Percentiles rank a stretch among this genome's conserved stretches.
phyloP scores from a whole-genome alignment of 2,888 invertebrate species.

The Autographa gamma region DNA sequence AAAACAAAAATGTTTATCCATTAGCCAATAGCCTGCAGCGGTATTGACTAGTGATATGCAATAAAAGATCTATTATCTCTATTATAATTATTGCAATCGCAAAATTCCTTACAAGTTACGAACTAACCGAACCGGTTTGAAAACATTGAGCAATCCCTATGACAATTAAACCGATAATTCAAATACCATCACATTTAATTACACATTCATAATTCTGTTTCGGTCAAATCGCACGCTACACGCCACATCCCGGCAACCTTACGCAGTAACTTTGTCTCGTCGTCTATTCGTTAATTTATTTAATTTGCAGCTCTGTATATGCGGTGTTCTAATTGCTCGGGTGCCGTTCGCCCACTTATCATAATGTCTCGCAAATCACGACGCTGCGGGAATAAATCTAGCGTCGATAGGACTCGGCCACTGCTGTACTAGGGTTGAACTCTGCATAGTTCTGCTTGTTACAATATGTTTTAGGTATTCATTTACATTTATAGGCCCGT shows the following conservation, averaged over 20 bases:
- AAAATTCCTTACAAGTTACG: neutral
- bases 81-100: slow-evolving; percentile 4
- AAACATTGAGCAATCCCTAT: neutral
- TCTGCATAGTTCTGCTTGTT: slow-evolving; percentile 6
- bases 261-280: slow-evolving; percentile 67
- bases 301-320: slow-evolving; percentile 75
- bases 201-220: slow-evolving; percentile 42
- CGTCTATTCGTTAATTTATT: slow-evolving; percentile 77
- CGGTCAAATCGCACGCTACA: slow-evolving; percentile 47
- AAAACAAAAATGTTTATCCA: slow-evolving; percentile 6
- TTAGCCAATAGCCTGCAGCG: neutral
- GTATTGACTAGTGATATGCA: slow-evolving; percentile 6
- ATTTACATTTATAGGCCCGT: neutral
- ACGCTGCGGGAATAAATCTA: slow-evolving; percentile 81
- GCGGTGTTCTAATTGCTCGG: slow-evolving; percentile 82
- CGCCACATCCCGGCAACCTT: slow-evolving; percentile 42
- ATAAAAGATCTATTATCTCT: slow-evolving; percentile 5
- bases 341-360: slow-evolving; percentile 85
- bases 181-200: slow-evolving; percentile 43
- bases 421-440: slow-evolving; percentile 53
- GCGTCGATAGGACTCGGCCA: slow-evolving; percentile 73
- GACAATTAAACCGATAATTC: slow-evolving; percentile 24
- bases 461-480: neutral
- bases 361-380: slow-evolving; percentile 88
- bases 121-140: neutral